Conservation (phyloP, 2,113 vertebrate genomes). For the Tetrax tetrax region DNA sequence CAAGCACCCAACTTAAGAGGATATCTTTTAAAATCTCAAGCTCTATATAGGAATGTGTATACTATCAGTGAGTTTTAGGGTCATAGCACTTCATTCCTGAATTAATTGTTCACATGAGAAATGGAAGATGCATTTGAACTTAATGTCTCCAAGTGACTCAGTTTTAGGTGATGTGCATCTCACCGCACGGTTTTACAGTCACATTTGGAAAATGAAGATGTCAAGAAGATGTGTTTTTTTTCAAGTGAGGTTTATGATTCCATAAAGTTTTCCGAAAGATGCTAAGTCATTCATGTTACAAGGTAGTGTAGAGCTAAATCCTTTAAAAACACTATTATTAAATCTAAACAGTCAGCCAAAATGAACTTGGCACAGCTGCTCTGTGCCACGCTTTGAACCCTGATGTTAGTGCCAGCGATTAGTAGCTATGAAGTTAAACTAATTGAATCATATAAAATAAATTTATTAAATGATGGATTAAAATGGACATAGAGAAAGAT, state of each 20-base stretch:
- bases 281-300: neutral
- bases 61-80: neutral
- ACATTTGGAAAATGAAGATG: neutral
- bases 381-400: neutral
- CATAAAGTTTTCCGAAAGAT: neutral
- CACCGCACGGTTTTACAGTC: neutral
- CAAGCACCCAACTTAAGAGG: neutral
- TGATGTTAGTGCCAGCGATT: neutral
- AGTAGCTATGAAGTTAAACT: neutral
- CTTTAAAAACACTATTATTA: neutral
- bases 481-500: neutral
- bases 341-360: neutral
- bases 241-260: neutral
- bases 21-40: neutral
- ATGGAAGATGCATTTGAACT: neutral
- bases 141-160: neutral
- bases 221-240: neutral
- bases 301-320: neutral
- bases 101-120: neutral
- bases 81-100: neutral
- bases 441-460: neutral
- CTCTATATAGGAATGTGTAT: neutral
- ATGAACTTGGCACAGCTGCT: neutral
- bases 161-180: neutral
- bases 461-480: neutral